These are phyloP conservation scores for Sussaba pulchella DNA, from an alignment of 2,888 invertebrate species.

Conservation along the genomic window DNA sequence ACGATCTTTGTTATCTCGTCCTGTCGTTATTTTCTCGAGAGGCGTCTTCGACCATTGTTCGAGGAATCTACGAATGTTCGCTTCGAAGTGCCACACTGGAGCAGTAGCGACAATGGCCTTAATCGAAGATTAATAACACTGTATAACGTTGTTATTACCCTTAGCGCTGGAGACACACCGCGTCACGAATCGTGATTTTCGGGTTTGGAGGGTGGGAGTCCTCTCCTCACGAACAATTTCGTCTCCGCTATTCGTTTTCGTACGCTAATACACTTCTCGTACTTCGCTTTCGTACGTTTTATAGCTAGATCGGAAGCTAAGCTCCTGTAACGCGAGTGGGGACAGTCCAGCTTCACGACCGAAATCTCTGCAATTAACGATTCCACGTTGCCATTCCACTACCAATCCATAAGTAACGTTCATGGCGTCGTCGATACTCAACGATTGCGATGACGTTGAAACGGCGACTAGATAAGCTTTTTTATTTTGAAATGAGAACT, in stretches of 20 bases:
- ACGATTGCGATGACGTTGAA: too few relatives aligned
- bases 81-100: slow-evolving; percentile 37
- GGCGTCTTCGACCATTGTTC: slow-evolving; percentile 36
- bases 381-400: neutral
- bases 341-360: neutral
- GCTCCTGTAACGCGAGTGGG: slow-evolving; percentile 26
- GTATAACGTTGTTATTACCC: slow-evolving; percentile 28
- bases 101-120: slow-evolving; percentile 76
- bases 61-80: slow-evolving; percentile 20
- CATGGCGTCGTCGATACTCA: too few relatives aligned
- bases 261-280: slow-evolving; percentile 11
- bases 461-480: too few relatives aligned
- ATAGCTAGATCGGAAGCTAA: slow-evolving; percentile 11
- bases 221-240: slow-evolving; percentile 66
- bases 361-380: neutral
- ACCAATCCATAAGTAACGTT: too few relatives aligned
- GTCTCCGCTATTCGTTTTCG: slow-evolving; percentile 8
- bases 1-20: slow-evolving; percentile 45
- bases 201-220: slow-evolving; percentile 61
- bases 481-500: too few relatives aligned
- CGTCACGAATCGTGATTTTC: slow-evolving; percentile 76
- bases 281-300: neutral
- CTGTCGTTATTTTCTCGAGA: slow-evolving; percentile 8
- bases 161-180: slow-evolving; percentile 49
- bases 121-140: slow-evolving; percentile 80